Conservation (phyloP, 2,797 vertebrate species). For the Nannoperca obscura region DNA sequence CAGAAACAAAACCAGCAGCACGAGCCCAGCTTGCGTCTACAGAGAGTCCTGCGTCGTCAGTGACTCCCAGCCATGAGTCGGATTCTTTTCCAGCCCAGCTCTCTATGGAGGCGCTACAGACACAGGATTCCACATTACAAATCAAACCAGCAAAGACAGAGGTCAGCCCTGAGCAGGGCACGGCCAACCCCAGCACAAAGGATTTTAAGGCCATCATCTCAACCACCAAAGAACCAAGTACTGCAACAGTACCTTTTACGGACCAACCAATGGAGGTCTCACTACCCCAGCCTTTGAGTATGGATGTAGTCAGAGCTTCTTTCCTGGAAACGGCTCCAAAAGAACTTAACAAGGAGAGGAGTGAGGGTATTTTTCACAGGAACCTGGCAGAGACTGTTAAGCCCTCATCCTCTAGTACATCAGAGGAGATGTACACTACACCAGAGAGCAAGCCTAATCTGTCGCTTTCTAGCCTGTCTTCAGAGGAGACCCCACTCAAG, state of each 20-base stretch:
- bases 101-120: slow-evolving; percentile 59
- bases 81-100: slow-evolving; percentile 60
- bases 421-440: slow-evolving; percentile 79
- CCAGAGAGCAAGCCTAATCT: slow-evolving; percentile 80
- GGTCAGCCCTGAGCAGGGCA: slow-evolving; percentile 67
- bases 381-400: slow-evolving; percentile 73
- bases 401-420: slow-evolving; percentile 49
- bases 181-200: slow-evolving; percentile 79
- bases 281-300: slow-evolving; percentile 65
- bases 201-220: slow-evolving; percentile 83
- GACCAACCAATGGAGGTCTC: slow-evolving; percentile 84
- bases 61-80: slow-evolving; percentile 55
- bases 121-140: slow-evolving; percentile 67
- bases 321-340: slow-evolving; percentile 70
- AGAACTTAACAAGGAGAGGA: slow-evolving; percentile 67
- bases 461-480: slow-evolving; percentile 81
- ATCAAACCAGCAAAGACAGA: slow-evolving; percentile 79
- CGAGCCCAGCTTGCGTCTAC: slow-evolving; percentile 56
- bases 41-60: slow-evolving; percentile 64
- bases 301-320: slow-evolving; percentile 66
- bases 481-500: slow-evolving; percentile 86
- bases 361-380: slow-evolving; percentile 70
- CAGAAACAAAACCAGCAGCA: slow-evolving; percentile 78
- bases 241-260: slow-evolving; percentile 74
- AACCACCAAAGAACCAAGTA: slow-evolving; percentile 86